These are phyloP conservation scores for Tipula vernalis DNA, from an alignment of 2,888 invertebrate genomes.

Conservation along the genomic window DNA sequence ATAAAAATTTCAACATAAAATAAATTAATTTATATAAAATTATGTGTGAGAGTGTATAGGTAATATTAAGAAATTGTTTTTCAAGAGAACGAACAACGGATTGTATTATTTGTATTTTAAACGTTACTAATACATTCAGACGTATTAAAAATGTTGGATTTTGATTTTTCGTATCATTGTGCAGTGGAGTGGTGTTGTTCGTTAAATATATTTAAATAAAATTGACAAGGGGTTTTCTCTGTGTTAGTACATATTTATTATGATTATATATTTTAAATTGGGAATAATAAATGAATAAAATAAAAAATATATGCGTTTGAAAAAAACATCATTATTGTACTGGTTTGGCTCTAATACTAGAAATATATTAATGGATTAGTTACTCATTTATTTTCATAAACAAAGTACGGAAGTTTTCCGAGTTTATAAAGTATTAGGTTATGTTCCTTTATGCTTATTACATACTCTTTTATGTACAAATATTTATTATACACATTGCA, in stretches of 20 bases:
- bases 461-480: not conserved
- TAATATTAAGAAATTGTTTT: not conserved
- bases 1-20: not conserved
- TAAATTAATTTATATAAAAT: conserved; percentile 1
- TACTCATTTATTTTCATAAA: not conserved
- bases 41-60: not conserved
- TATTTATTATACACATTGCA: not conserved
- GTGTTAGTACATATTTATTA: not conserved
- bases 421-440: not conserved
- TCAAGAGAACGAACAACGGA: conserved; percentile 10
- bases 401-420: not conserved
- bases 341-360: not conserved
- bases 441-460: not conserved
- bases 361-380: not conserved
- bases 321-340: not conserved
- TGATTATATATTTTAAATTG: not conserved
- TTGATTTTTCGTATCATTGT: not conserved
- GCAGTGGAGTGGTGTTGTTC: not conserved
- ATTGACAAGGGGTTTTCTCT: not conserved
- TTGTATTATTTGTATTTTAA: not conserved
- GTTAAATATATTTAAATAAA: not conserved
- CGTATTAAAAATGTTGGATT: not conserved
- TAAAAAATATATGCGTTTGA: not conserved
- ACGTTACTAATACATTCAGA: not conserved
- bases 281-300: not conserved